Evolutionary conservation across 2,797 vertebrate genomes (phyloP).

Genomic region (Chaetophractus vellerosus): DNA sequence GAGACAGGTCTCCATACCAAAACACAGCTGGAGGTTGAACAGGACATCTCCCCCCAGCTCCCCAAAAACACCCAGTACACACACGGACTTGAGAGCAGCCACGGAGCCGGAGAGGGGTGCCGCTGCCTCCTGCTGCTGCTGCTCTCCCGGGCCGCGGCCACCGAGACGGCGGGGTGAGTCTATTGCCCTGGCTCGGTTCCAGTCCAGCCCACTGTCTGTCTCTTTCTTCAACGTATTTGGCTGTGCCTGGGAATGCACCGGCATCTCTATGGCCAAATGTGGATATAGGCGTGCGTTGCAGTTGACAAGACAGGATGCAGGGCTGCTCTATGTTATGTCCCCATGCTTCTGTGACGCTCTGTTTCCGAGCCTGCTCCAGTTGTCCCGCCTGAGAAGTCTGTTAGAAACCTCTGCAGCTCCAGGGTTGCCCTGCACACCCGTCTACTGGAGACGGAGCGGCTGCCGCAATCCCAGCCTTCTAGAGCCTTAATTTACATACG

Average conservation of each 20-base stretch:
- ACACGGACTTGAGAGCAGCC: background rate
- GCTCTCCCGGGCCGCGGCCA: conserved; percentile 53
- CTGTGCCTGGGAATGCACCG: background rate
- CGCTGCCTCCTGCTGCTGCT: conserved; percentile 72
- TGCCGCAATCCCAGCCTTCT: background rate
- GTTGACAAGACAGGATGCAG: background rate
- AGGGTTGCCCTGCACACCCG: background rate
- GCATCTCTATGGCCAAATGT: background rate
- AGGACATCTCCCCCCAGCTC: background rate
- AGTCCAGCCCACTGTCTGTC: background rate
- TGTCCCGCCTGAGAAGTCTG: background rate
- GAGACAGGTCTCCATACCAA: background rate
- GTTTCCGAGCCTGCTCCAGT: background rate
- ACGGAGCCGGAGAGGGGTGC: background rate
- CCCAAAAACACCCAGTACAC: conserved; percentile 18
- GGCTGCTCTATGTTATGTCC: background rate
- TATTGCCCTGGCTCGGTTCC: background rate
- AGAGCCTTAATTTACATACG: conserved; percentile 49
- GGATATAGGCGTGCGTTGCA: background rate
- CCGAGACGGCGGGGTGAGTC: conserved; percentile 82
- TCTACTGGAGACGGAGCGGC: background rate
- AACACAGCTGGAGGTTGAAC: conserved; percentile 62
- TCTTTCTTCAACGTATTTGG: background rate
- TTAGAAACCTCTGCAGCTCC: background rate
- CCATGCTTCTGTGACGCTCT: background rate